Evolutionary conservation across 2,113 vertebrate species (phyloP), one percentile per base, ranked within the genome.

Genomic region (Rhinopomastus cyanomelas): DNA sequence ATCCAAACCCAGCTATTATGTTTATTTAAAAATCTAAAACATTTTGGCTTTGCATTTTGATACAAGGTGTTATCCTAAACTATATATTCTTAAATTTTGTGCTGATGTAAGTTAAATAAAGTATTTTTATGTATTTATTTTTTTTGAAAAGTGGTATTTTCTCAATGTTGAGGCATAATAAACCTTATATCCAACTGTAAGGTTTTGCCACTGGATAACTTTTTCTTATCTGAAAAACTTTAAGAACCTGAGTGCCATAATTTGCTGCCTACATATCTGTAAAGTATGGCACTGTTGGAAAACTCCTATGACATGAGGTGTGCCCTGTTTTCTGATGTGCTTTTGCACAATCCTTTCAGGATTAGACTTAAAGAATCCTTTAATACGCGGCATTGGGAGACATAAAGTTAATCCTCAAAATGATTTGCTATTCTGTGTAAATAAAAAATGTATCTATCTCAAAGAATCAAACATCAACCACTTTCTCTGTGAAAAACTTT

Each of bases 391-490:
- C 55, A 56, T 48, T 20, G 88, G 53, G 36, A 82, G 32, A 78
- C 8, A 36, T 48, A 88, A 86, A 71, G 74, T 92, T 88, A 93
- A 81, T 57, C 73, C 8, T 27, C 9, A 16, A 74, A 69, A 85
- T 73, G 7, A 88, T 88, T 88, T 86, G 25, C 5, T 81, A 23
- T 77, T 89, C 57, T 78, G 7, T 49, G 74, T 29, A 85, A 88
- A 80, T 62, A 48, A 90, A 84, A 91, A 90, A 81, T 42, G 12
- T 53, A 84, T 52, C 71, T 62, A 34, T 62, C 27, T 67, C 65
- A 81, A 83, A 87, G 92, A 91, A 48, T 34, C 48, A 87, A 78
- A 71, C 37, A 77, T 87, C 91, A 90, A 71, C 16, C 56, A 52
- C 26, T 72, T 92, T 87, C 22, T n/a, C 60, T 74, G 14, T 65